Percentiles rank a stretch among this genome's conserved stretches.
These are phyloP conservation scores for Tachycineta bicolor DNA, from an alignment of 2,113 vertebrate species.

Conservation along the genomic window DNA sequence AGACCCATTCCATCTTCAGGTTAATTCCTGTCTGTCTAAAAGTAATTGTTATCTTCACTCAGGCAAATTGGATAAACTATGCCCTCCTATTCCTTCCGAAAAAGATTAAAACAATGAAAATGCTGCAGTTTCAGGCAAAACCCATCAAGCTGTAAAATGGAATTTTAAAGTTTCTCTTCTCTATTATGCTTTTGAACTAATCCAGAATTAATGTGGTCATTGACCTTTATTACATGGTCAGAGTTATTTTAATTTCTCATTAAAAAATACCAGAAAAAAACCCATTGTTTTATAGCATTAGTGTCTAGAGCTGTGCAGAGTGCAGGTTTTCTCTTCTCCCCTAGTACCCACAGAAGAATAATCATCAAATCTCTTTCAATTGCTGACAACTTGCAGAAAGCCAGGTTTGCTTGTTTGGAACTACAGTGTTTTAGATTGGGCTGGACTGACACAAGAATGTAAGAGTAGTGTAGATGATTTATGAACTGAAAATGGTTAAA, in stretches of 20 bases:
- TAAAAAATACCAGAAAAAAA: neutral
- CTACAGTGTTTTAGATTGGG: neutral
- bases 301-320: neutral
- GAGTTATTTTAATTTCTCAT: neutral
- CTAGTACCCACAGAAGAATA: neutral
- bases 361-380: neutral
- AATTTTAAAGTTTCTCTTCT: neutral
- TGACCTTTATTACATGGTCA: neutral
- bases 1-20: neutral
- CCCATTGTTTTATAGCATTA: neutral
- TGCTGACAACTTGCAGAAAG: neutral
- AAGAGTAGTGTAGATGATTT: neutral
- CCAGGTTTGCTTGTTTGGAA: neutral
- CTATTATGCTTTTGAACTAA: neutral
- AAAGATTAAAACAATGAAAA: neutral
- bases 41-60: neutral
- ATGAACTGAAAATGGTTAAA: neutral
- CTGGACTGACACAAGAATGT: neutral
- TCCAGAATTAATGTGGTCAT: neutral
- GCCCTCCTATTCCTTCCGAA: neutral
- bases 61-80: neutral
- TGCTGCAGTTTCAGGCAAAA: neutral
- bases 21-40: neutral
- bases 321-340: neutral
- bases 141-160: neutral